phyloP scores from a whole-genome alignment of 2,888 invertebrate species.

The Lacanobia wlatinum region DNA sequence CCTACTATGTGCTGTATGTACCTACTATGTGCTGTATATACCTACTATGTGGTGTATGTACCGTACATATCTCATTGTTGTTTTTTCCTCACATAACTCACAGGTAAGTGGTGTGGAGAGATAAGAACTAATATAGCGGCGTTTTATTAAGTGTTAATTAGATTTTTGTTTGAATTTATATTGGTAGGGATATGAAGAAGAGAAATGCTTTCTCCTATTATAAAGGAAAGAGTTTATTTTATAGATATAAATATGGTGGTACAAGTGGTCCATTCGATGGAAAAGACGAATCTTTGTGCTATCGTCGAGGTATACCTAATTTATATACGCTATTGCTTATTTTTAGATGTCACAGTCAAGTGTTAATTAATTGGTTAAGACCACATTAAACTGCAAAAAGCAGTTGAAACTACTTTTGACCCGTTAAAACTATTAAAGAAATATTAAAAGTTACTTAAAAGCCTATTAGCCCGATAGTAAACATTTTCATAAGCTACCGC shows the following conservation, averaged over 20 bases:
- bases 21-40: not conserved
- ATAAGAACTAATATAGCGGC: conserved; percentile 32
- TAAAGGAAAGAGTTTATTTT: not conserved
- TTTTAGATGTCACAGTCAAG: not conserved
- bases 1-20: not conserved
- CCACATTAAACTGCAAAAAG: not conserved
- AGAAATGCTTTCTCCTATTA: not conserved
- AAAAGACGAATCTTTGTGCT: too few relatives aligned
- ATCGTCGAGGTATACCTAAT: too few relatives aligned
- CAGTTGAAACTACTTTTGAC: not conserved
- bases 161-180: conserved; percentile 37
- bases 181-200: not conserved
- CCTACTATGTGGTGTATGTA: not conserved
- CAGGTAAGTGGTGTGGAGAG: conserved; percentile 51
- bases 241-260: not conserved
- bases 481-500: not conserved
- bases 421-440: not conserved
- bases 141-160: conserved; percentile 54
- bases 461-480: not conserved
- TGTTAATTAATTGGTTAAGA: not conserved
- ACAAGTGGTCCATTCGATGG: not conserved
- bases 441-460: not conserved
- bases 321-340: too few relatives aligned
- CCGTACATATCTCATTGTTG: conserved; percentile 44
- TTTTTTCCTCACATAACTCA: conserved; percentile 48